A percentile compares a stretch with the other conserved stretches of the same genome.
These are phyloP conservation scores for Cephus nigrinus DNA, from an alignment of 2,888 invertebrate genomes.

Conservation along the genomic window DNA sequence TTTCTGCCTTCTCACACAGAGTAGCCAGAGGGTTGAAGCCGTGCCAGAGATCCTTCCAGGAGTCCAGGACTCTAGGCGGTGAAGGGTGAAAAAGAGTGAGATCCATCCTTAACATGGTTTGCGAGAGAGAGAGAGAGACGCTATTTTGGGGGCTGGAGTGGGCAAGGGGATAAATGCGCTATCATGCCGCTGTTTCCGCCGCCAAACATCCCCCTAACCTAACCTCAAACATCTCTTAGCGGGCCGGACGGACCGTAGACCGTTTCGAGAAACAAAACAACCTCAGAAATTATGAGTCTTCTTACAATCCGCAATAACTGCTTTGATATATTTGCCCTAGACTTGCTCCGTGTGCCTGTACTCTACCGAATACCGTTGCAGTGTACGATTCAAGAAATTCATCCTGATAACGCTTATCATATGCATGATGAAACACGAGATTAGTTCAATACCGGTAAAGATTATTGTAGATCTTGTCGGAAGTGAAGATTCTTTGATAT, in stretches of 20 bases:
- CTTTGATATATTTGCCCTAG: constrained; percentile 39
- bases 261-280: constrained; percentile 39
- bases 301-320: constrained; percentile 45
- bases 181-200: constrained; percentile 48
- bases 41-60: constrained; percentile 17
- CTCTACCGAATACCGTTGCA: background rate
- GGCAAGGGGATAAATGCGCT: constrained; percentile 42
- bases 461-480: background rate
- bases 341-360: background rate
- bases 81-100: background rate
- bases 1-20: background rate
- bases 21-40: constrained; percentile 23
- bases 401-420: background rate
- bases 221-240: constrained; percentile 4
- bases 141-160: background rate
- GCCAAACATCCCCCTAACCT: constrained; percentile 44
- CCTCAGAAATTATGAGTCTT: constrained; percentile 45
- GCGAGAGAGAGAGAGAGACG: background rate
- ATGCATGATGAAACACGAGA: background rate
- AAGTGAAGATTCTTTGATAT: background rate
- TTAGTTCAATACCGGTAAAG: background rate
- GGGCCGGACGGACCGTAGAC: background rate
- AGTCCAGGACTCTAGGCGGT: background rate
- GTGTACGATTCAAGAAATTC: background rate
- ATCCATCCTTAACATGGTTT: background rate